Base-by-base conservation (phyloP, 2,113 vertebrate species). In the Tylochromis polylepis region DNA sequence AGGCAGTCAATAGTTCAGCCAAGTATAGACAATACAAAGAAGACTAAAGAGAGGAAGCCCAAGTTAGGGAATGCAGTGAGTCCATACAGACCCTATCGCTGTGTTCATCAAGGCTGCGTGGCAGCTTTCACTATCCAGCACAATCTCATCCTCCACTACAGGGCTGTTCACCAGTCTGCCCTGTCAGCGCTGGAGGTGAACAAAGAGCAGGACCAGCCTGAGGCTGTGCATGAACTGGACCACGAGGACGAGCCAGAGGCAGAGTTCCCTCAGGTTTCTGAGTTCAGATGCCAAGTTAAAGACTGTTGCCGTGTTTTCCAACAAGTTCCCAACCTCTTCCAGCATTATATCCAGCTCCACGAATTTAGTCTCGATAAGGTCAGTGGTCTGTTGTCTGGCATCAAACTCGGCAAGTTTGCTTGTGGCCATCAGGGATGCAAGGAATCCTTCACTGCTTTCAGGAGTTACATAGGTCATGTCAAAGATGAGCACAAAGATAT, bases 51-150 rank as follows among this genome's bases (percentile, higher is more conserved):
- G 43, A 97, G 92, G 85, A 99, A 97, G 87, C 56, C 95, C 0
- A 97, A 96, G 31, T 89, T 93, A 11, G 95, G 95, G n/a, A 89
- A 96, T 9, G 81, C 75, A 1, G 96, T 96, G 20, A 99, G 96
- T 89, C 97, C 97, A 0, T 99, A 98, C 36, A 97, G 97, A 93
- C 98, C 98, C 0, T 99, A 99, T 82, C 94, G 97, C 2, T 99
- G 98, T 1, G 98, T 99, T 82, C 98, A 99, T 87, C 97, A 99
- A 90, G 98, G 97, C 34, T 99, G 98, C 82, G 96, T 97, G 53
- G 98, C 98, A 0, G 98, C 98, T 20, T 99, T 99, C 88, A 98
- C 98, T 0, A 98, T 99, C 91, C 98, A 99, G 2, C 98, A 99
- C 34, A 99, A 99, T 88, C 92, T 99, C 51, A 99, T 99, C 90